Conservation (phyloP, 35 echinoderm and acorn worm species). For the Chiridota heheva region DNA sequence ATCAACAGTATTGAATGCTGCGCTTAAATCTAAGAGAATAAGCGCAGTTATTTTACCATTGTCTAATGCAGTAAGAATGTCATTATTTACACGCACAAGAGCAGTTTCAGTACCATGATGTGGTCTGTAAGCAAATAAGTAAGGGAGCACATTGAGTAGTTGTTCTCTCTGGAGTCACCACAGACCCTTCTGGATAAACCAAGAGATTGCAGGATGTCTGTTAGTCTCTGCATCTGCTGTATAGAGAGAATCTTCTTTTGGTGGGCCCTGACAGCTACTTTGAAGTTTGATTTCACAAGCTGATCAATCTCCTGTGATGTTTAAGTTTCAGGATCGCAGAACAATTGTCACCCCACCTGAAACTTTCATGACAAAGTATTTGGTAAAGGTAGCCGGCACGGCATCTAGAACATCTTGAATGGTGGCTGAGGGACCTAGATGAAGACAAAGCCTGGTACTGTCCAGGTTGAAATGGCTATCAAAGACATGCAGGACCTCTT, state of each 20-base stretch:
- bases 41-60: no score
- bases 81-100: no score
- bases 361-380: neutral
- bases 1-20: no score
- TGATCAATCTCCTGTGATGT: neutral
- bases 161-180: no score
- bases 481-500: neutral
- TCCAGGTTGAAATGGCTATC: neutral
- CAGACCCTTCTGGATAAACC: no score
- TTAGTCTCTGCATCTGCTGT: neutral
- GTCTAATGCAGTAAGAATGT: no score
- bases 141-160: no score
- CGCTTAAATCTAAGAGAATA: no score
- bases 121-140: no score
- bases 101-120: no score
- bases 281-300: neutral
- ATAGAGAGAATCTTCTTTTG: neutral
- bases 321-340: neutral
- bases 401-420: neutral
- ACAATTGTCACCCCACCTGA: neutral
- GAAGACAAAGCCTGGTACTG: neutral
- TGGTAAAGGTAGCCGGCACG: neutral
- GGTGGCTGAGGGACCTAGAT: neutral
- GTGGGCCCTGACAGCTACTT: neutral
- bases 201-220: no score